Base-by-base conservation (phyloP, 2,888 invertebrate genomes). In the Lamellibrachia columna region DNA sequence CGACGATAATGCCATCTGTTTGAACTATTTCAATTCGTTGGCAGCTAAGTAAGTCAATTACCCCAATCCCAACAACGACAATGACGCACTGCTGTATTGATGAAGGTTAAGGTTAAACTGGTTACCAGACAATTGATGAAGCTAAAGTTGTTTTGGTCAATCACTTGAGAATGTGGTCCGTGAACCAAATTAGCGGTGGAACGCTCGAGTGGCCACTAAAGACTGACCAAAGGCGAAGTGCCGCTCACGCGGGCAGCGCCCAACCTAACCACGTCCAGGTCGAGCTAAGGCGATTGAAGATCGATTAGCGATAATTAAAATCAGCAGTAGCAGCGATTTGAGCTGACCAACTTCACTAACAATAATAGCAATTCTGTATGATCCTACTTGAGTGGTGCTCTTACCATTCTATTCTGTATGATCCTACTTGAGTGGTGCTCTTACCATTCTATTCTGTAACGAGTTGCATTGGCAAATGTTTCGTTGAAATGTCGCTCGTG, bases 271-370 rank as follows among this genome's bases (percentile, higher is more conserved):
- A 55, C 55, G 55, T 9, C 15, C 75, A 75, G 22, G 75, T 3
- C 75, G 75, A 75, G 1, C 6, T 75, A 75, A 75, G 75, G 75
- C 75, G 75, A 75, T 75, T 75, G 22, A 4, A n/a, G 75, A 75
- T 75, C 75, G 75, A 75, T 75, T 75, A 75, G 22, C 75, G 75
- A 75, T 75, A 75, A 75, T 75, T 75, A 75, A 75, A 75, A 75
- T 11, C 75, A 22, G 22, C n/a, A 22, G 3, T 6, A 75, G 75
- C n/a, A 22, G 75, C 75, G 22, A n/a, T 75, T 75, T 75, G 22
- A 75, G 15, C 75, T 75, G 75, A 22, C 4, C 22, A 75, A 75
- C 75, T 75, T 75, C 75, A 75, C 75, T 75, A 75, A 15, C 22
- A 22, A n/a, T 75, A 75, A 75, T 75, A 15, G 6, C 11, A 75